Conservation (phyloP, 2,113 vertebrate genomes). For the Albula goreensis region DNA sequence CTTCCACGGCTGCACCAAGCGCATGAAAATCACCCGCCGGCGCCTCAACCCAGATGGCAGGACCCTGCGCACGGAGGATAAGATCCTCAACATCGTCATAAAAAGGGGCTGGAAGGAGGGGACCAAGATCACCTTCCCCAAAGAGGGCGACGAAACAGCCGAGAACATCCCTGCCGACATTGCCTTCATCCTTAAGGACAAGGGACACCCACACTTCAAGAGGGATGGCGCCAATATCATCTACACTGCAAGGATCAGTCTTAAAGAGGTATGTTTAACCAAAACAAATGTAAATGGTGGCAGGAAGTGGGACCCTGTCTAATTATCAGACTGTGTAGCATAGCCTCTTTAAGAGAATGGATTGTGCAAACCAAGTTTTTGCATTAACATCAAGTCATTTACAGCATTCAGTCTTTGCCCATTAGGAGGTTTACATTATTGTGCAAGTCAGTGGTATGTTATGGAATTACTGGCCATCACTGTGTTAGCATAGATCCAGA, state of each 20-base stretch:
- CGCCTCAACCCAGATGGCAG: conserved; percentile 89
- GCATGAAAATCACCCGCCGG: conserved; percentile 95
- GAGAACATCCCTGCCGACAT: conserved; percentile 98
- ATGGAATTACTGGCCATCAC: neutral
- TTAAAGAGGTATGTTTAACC: conserved; percentile 86
- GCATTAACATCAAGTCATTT: neutral
- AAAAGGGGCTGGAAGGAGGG: conserved; percentile 98
- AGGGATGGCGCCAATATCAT: conserved; percentile 92
- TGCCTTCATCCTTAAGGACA: conserved; percentile 94
- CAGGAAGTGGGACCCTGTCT: neutral
- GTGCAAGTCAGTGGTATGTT: neutral
- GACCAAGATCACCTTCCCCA: conserved; percentile 98
- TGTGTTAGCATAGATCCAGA: neutral
- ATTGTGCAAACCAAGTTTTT: neutral
- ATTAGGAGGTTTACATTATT: neutral
- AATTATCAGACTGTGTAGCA: neutral
- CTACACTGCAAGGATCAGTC: conserved; percentile 88
- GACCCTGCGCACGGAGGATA: conserved; percentile 91
- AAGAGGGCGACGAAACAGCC: conserved; percentile 91
- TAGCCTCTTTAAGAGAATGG: neutral
- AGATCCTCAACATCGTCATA: conserved; percentile 97
- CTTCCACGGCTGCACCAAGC: conserved; percentile 93
- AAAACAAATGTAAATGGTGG: neutral
- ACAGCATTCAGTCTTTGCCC: neutral
- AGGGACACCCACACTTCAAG: conserved; percentile 89